Evolutionary conservation across 2,888 invertebrate species (phyloP).

Genomic region (Asteroscopus sphinx): DNA sequence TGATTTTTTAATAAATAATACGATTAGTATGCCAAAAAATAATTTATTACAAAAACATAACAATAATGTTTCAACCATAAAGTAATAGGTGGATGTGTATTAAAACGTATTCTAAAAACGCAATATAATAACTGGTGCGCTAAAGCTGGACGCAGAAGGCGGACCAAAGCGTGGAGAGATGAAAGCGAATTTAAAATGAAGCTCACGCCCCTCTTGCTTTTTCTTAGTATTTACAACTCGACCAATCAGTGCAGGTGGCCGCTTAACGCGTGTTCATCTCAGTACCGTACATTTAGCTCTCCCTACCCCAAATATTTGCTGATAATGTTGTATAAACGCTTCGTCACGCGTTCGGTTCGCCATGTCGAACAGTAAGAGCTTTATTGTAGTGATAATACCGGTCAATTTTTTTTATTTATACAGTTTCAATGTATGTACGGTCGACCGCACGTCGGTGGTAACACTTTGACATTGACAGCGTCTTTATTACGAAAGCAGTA

Average conservation of each 20-base stretch:
- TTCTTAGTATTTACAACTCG: not conserved
- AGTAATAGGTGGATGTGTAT: conserved; percentile 39
- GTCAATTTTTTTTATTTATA: not conserved
- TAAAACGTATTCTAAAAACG: conserved; percentile 28
- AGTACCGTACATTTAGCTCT: no score
- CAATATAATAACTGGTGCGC: conserved; percentile 4
- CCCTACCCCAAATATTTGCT: no score
- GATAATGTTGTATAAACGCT: no score
- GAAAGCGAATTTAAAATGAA: not conserved
- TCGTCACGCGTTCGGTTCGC: not conserved
- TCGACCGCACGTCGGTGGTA: no score
- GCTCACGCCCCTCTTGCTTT: not conserved
- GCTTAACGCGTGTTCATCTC: no score
- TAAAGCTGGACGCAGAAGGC: not conserved
- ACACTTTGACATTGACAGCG: no score
- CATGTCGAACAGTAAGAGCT: not conserved
- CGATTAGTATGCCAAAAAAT: conserved; percentile 34
- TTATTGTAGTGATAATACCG: conserved; percentile 23
- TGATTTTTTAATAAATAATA: conserved; percentile 80
- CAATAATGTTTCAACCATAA: conserved; percentile 61
- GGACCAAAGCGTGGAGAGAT: not conserved
- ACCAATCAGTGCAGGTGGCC: no score
- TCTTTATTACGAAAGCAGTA: no score
- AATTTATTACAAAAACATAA: conserved; percentile 81
- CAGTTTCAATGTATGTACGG: not conserved